Evolutionary conservation across 2,888 invertebrate species (phyloP), one percentile per base, ranked within the genome.

Genomic region (Leptogaster cylindrica): DNA sequence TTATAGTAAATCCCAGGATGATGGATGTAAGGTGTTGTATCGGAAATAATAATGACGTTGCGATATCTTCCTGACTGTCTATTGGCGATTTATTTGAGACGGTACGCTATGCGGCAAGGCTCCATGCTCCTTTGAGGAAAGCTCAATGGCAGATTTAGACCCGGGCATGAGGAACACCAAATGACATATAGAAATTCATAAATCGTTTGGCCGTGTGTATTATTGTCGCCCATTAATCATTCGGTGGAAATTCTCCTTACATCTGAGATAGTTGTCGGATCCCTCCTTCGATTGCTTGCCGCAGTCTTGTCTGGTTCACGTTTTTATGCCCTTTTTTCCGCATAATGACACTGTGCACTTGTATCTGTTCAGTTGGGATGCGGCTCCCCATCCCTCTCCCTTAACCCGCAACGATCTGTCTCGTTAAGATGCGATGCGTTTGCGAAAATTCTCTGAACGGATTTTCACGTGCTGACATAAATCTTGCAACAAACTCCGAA

Each of bases 201-300:
- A 70, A 70, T 70, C 70, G 70, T 70, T 33, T 65, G 31, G 39
- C 65, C 61, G 33, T 70, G 67, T 70, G 70, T 70, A 70, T 70
- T 70, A 70, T 70, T 70, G 70, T 69, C 67, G 63, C 36, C n/a
- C 52, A 70, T 70, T 61, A 67, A 70, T 70, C 70, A 70, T 67
- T 25, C 65, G n/a, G 16, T 36, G 48, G 48, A 65, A 70, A 67
- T 69, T 67, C 69, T 69, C 65, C 69, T 65, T 48, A 33, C 18
- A 28, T 36, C 20, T 51, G 20, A 39, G 65, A 41, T 46, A 52
- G 52, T 16, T 36, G 63, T 52, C 46, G 68, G 63, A 48, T 52
- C 14, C 20, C 41, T 58, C 51, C 61, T 65, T 55, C 65, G 65
- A 65, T 41, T 68, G 65, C 68, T 31, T 65, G 65, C 65, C 61